Evolutionary conservation across 1,140 invertebrate species (phyloP).

Genomic region (Pectinophora gossypiella): DNA sequence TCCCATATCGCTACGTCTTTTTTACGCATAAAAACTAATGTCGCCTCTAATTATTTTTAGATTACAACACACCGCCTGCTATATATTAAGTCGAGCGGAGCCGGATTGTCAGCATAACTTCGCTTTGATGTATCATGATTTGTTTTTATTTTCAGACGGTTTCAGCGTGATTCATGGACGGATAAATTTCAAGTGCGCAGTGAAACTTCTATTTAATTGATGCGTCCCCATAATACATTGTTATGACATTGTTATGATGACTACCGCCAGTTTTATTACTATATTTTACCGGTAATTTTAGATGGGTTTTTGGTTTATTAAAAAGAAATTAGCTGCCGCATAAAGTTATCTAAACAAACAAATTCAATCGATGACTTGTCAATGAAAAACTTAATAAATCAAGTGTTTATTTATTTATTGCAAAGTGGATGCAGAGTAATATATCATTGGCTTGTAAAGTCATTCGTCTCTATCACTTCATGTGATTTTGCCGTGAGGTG

Average conservation of each 20-base stretch:
- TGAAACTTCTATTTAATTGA: slow-evolving; percentile 57
- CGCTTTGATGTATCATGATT: slow-evolving; percentile 70
- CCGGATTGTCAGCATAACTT: slow-evolving; percentile 72
- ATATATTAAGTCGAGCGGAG: slow-evolving; percentile 65
- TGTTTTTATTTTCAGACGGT: slow-evolving; percentile 69
- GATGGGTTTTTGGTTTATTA: too few species aligned
- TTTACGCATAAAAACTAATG: slow-evolving; percentile 73
- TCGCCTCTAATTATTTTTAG: slow-evolving; percentile 73
- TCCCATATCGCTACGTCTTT: slow-evolving; percentile 61
- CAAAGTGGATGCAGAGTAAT: too few species aligned
- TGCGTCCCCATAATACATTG: slow-evolving; percentile 45
- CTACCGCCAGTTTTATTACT: slow-evolving; percentile 24
- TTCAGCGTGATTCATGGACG: slow-evolving; percentile 62
- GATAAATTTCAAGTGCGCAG: slow-evolving; percentile 58
- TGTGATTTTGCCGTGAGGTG: slow-evolving; percentile 22
- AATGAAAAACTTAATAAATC: slow-evolving; percentile 69
- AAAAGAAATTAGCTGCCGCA: too few species aligned
- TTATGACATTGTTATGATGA: slow-evolving; percentile 47
- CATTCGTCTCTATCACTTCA: slow-evolving; percentile 53
- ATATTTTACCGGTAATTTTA: too few species aligned
- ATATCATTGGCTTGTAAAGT: too few species aligned
- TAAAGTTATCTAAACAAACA: too few species aligned
- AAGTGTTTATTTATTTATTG: too few species aligned
- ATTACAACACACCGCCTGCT: slow-evolving; percentile 67
- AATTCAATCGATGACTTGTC: slow-evolving; percentile 45